Base-by-base conservation (phyloP, 30 jellyfish, hydroid and myxozoan genomes). In the Sanderia malayensis region DNA sequence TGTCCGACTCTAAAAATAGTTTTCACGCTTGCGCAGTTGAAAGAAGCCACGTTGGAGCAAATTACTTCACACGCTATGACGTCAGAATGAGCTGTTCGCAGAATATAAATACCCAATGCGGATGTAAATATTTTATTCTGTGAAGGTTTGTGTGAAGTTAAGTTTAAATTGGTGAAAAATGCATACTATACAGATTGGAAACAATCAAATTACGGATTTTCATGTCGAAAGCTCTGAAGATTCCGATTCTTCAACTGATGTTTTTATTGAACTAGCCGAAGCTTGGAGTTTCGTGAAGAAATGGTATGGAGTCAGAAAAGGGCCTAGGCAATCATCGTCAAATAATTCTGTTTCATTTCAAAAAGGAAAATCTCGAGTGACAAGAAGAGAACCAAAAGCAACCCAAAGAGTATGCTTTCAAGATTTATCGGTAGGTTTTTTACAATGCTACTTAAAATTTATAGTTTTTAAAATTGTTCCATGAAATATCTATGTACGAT, bases 211-310 rank as follows among this genome's bases (percentile, higher is more conserved):
- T 19, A 4, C 52, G 31, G 64, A 65, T 17, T 63, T 78, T 70
- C 69, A 64, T 23, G 21, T 66, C n/a, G 61, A 61, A 29, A 31
- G 67, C 23, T 30, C 76, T 18, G 80, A 64, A 53, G 89, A 78
- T n/a, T 78, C 89, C 1, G 89, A 78, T 34, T 78, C 88, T n/a
- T 76, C 89, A 1, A 82, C 52, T 29, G 89, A 78, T 34, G 81
- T 78, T 33, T 66, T 78, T 55, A 24, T 78, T 15, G 89, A 78
- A 30, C 61, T 78, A 0, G 89, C 82, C 2, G 58, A 65, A 17
- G 89, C 82, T 0, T 78, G 89, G 89, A 53, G 61, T 52, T 64
- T 19, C 61, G 89, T 78, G 8, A 78, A 64, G 55, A 78, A 78
- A 61, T 78, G 89, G 89, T 78, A 78, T 58, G 44, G 46, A 0